Evolutionary conservation across 2,888 invertebrate genomes (phyloP).

Genomic region (Ochropacha duplaris): DNA sequence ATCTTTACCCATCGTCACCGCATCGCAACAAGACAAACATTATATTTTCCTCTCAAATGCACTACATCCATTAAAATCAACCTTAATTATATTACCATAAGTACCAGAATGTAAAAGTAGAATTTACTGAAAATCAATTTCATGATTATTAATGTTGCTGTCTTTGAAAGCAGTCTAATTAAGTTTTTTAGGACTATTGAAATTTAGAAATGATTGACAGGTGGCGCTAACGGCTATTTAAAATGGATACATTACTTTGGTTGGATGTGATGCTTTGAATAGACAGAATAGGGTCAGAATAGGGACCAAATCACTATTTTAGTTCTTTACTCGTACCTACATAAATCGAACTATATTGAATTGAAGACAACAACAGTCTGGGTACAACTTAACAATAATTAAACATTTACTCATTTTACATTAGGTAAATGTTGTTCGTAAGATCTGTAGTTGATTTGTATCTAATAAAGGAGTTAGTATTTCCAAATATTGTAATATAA

Average conservation of each 20-base stretch:
- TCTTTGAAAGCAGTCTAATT: slow-evolving; percentile 79
- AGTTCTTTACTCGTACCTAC: not conserved
- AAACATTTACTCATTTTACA: too few species aligned
- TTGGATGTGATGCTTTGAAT: slow-evolving; percentile 35
- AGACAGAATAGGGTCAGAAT: not conserved
- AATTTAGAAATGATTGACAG: slow-evolving; percentile 78
- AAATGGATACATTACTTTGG: slow-evolving; percentile 67
- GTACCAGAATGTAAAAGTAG: slow-evolving; percentile 17
- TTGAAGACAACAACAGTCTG: too few species aligned
- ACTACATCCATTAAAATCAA: slow-evolving; percentile 27
- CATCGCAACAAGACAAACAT: slow-evolving; percentile 61
- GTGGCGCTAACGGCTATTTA: slow-evolving; percentile 77
- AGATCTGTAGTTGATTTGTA: too few species aligned
- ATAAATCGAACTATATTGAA: not conserved
- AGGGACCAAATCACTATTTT: not conserved
- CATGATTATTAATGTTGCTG: slow-evolving; percentile 51
- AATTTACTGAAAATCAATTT: slow-evolving; percentile 12
- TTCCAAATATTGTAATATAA: not conserved
- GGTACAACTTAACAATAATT: too few species aligned
- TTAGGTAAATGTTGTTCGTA: too few species aligned
- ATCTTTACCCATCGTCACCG: slow-evolving; percentile 76
- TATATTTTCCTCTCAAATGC: slow-evolving; percentile 11
- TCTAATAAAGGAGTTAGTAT: not conserved
- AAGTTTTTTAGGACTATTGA: slow-evolving; percentile 77
- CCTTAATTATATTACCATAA: slow-evolving; percentile 36